These are phyloP conservation scores for Polymixis flavicincta DNA, from an alignment of 2,888 invertebrate genomes.

Conservation along the genomic window DNA sequence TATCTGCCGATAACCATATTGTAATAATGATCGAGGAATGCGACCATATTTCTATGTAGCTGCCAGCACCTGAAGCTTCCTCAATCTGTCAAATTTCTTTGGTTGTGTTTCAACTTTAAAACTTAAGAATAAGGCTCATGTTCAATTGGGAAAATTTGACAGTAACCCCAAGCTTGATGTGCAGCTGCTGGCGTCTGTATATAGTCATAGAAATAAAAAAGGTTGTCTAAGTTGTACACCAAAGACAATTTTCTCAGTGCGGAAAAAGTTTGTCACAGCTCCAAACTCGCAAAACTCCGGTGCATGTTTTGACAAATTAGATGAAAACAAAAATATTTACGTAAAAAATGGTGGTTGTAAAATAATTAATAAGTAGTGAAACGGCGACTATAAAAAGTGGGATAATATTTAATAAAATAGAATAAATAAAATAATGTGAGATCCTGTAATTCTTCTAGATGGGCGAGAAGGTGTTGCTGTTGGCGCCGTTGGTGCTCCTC, in stretches of 20 bases:
- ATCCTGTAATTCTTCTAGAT: constrained; percentile 76
- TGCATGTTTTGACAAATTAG: constrained; percentile 2
- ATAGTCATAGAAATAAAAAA: not conserved
- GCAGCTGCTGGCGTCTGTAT: no score
- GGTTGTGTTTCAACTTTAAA: no score
- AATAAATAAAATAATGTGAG: constrained; percentile 17
- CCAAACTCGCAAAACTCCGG: not conserved
- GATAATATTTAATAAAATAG: not conserved
- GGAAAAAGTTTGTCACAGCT: not conserved
- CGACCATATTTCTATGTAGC: no score
- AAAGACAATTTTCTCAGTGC: constrained; percentile 3
- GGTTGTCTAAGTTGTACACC: not conserved
- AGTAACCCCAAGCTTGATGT: no score
- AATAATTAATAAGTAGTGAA: not conserved
- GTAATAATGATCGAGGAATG: constrained; percentile 11
- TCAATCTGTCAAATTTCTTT: no score
- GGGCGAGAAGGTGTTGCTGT: constrained; percentile 77
- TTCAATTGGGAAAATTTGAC: no score
- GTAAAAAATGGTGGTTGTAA: not conserved
- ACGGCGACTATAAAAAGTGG: not conserved
- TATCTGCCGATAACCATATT: constrained; percentile 15
- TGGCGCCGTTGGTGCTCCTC: constrained; percentile 85
- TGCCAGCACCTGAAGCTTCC: no score
- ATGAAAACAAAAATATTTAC: no score
- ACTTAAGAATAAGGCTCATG: no score